Conservation (phyloP, 2,113 vertebrate genomes). For the Dasyprocta punctata region DNA sequence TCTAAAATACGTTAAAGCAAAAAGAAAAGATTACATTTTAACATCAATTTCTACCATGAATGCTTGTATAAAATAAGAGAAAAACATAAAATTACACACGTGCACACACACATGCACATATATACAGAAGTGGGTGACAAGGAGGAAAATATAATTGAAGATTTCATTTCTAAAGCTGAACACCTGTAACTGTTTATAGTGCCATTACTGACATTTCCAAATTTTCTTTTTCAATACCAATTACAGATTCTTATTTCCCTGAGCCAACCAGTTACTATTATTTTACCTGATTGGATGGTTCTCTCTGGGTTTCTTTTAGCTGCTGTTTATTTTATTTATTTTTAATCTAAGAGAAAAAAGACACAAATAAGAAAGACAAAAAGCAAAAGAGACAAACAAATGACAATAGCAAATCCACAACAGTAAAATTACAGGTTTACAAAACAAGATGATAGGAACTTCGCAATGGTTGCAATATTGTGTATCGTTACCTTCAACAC, state of each 20-base stretch:
- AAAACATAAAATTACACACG: background rate
- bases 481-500: too few species aligned
- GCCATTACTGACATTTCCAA: background rate
- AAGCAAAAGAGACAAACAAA: too few species aligned
- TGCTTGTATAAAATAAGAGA: background rate
- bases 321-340: too few species aligned
- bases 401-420: too few species aligned
- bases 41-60: background rate
- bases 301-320: background rate
- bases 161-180: background rate
- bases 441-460: too few species aligned
- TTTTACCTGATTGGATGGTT: background rate
- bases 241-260: background rate
- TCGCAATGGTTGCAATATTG: too few species aligned
- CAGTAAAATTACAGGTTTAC: too few species aligned
- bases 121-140: background rate
- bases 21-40: slow-evolving; percentile 6
- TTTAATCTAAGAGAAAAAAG: too few species aligned
- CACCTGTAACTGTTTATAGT: background rate
- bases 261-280: background rate
- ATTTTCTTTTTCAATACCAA: background rate
- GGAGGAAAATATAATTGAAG: background rate
- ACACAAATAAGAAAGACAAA: too few species aligned
- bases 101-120: background rate
- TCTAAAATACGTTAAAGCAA: slow-evolving; percentile 17